Evolutionary conservation across 2,888 invertebrate species (phyloP).

Genomic region (Blomia tropicalis): DNA sequence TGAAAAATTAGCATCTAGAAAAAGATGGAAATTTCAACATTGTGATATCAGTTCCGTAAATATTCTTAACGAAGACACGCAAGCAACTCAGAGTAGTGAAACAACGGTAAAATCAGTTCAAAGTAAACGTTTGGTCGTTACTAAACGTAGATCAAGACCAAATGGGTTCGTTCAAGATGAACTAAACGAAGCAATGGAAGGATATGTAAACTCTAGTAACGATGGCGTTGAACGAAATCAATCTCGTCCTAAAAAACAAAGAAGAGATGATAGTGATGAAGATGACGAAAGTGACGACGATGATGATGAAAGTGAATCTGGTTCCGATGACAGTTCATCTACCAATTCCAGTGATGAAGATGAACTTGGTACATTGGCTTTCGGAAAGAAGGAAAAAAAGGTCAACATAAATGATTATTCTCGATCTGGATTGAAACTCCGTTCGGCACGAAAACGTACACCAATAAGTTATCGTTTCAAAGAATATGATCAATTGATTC

Average conservation of each 20-base stretch:
- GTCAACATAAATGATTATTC: constrained; percentile 33
- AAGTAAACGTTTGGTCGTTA: constrained; percentile 16
- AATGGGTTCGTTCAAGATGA: constrained; percentile 16
- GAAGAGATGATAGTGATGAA: neutral
- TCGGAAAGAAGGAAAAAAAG: constrained; percentile 36
- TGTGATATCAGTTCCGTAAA: constrained; percentile 11
- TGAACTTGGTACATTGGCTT: constrained; percentile 20
- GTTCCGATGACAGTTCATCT: neutral
- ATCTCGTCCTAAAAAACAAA: neutral
- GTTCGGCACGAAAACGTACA: constrained; percentile 28
- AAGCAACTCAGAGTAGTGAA: neutral
- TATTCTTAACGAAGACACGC: neutral
- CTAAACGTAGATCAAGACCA: neutral
- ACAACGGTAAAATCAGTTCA: constrained; percentile 55
- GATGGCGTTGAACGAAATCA: neutral
- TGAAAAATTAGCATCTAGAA: neutral
- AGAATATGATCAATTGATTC: constrained; percentile 88
- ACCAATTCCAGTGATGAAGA: constrained; percentile 17
- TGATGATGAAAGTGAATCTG: constrained; percentile 20
- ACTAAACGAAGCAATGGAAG: neutral
- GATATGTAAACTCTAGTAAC: neutral
- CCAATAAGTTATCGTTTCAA: constrained; percentile 56
- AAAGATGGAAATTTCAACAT: neutral
- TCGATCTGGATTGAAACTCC: constrained; percentile 15
- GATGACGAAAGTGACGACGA: constrained; percentile 5